Conservation (phyloP, 2,888 invertebrate species). For the Ichneumoninae sp. region DNA sequence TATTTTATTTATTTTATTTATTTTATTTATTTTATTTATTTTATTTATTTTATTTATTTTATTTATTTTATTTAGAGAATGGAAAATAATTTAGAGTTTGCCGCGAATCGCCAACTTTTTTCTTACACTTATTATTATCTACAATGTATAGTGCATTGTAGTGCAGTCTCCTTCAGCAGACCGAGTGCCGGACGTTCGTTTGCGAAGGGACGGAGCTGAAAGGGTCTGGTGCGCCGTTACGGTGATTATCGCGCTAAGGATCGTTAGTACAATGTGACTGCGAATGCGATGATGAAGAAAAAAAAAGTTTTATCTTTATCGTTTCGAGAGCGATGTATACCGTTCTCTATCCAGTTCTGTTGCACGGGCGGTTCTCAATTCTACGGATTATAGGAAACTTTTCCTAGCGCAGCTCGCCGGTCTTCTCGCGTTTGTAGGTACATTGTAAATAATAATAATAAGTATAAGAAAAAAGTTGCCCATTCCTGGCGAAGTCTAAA, state of each 20-base stretch:
- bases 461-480: constrained; percentile 29
- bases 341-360: background rate
- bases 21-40: background rate
- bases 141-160: constrained; percentile 18
- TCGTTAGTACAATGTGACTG: constrained; percentile 43
- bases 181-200: constrained; percentile 44
- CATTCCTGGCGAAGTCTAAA: background rate
- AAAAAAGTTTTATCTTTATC: constrained; percentile 21
- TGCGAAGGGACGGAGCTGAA: constrained; percentile 31
- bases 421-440: background rate
- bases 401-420: background rate
- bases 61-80: background rate
- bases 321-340: constrained; percentile 7
- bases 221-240: constrained; percentile 23
- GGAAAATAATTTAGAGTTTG: background rate
- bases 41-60: background rate
- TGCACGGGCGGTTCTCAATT: background rate
- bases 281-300: constrained; percentile 13
- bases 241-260: constrained; percentile 51
- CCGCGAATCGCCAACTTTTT: constrained; percentile 20
- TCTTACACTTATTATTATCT: constrained; percentile 3
- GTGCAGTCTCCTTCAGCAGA: constrained; percentile 26
- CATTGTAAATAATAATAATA: background rate
- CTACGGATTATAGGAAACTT: background rate
- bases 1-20: no score